Conservation (phyloP, 1,140 invertebrate genomes). For the Mycetomoellerius zeteki region DNA sequence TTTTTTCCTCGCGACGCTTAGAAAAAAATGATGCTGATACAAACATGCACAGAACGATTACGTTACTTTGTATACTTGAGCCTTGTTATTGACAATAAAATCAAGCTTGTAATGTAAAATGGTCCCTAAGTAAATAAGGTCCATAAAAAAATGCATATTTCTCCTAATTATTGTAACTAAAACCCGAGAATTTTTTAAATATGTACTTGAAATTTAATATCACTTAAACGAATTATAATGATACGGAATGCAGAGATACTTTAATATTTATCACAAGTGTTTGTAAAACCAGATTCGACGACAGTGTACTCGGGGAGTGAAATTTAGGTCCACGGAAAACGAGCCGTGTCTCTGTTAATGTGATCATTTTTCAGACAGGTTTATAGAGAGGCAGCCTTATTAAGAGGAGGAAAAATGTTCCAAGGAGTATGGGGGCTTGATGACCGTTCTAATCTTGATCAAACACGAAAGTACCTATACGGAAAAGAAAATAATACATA, state of each 20-base stretch:
- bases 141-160: neutral
- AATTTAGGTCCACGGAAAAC: conserved; percentile 27
- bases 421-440: conserved; percentile 54
- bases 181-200: neutral
- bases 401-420: conserved; percentile 65
- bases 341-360: conserved; percentile 35
- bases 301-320: neutral
- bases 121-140: neutral
- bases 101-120: neutral
- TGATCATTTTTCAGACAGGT: conserved; percentile 67
- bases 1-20: conserved; percentile 39
- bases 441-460: conserved; percentile 75
- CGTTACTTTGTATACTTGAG: neutral
- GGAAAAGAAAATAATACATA: conserved; percentile 61
- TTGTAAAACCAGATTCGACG: conserved; percentile 12
- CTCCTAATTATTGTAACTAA: neutral
- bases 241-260: neutral
- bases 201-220: neutral
- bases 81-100: neutral
- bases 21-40: conserved; percentile 22
- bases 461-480: conserved; percentile 56
- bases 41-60: neutral
- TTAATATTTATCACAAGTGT: conserved; percentile 11
- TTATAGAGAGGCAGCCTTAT: conserved; percentile 50
- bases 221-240: neutral